Conservation (phyloP, 2,888 invertebrate species). For the Tenthredo livida region DNA sequence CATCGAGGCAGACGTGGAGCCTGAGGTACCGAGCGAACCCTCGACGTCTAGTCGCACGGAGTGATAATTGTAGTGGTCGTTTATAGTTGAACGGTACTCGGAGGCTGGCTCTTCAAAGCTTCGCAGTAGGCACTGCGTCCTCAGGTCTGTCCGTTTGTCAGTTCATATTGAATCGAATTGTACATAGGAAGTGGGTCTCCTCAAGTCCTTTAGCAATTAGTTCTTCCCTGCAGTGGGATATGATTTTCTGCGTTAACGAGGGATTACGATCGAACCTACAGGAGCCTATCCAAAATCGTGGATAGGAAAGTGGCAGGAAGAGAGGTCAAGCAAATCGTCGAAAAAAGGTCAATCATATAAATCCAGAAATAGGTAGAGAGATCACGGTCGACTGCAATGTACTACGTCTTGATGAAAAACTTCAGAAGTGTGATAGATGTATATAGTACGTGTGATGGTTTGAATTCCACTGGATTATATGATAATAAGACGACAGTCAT, state of each 20-base stretch:
- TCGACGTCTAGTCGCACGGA: conserved; percentile 51
- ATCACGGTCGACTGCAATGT: too few relatives aligned
- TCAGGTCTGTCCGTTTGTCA: conserved; percentile 23
- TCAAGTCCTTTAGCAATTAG: background rate
- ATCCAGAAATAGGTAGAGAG: too few relatives aligned
- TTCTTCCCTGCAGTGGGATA: background rate
- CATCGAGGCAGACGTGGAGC: conserved; percentile 61
- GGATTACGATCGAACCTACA: too few relatives aligned
- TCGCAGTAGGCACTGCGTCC: background rate
- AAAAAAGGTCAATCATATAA: too few relatives aligned
- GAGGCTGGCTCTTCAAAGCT: background rate
- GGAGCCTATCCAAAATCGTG: too few relatives aligned
- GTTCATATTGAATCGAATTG: background rate
- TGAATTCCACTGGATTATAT: too few relatives aligned
- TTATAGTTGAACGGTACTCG: conserved; percentile 75
- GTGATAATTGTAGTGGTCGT: conserved; percentile 76
- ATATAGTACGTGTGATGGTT: too few relatives aligned
- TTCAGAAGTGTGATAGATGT: too few relatives aligned
- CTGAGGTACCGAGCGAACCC: conserved; percentile 58
- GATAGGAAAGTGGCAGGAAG: too few relatives aligned
- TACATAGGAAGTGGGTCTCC: background rate
- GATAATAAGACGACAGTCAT: too few relatives aligned
- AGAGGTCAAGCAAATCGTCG: too few relatives aligned
- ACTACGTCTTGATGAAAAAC: too few relatives aligned
- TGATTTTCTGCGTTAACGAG: background rate